Conservation (phyloP, 2,888 invertebrate species). For the Scaptomyza flava region DNA sequence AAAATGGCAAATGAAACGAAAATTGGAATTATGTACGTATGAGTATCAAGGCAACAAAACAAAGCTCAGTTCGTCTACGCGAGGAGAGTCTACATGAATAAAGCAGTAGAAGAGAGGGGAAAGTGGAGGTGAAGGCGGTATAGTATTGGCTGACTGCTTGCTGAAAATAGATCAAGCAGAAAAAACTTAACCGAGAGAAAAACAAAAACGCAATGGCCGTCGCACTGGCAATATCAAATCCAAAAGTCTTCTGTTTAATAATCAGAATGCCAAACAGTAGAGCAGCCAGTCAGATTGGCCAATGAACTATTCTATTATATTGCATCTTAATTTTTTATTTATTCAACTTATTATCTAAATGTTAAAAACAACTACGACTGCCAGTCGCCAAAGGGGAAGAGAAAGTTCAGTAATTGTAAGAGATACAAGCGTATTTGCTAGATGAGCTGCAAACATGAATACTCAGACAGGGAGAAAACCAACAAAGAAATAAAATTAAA, state of each 20-base stretch:
- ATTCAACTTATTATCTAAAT: constrained; percentile 38
- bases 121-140: background rate
- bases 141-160: constrained; percentile 33
- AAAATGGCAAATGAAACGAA: constrained; percentile 49
- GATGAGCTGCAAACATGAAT: constrained; percentile 34
- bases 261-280: constrained; percentile 4
- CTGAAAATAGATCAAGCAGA: constrained; percentile 82
- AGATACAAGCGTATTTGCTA: constrained; percentile 47
- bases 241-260: constrained; percentile 46
- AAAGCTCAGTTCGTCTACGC: background rate
- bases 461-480: constrained; percentile 8
- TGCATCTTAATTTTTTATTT: constrained; percentile 43
- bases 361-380: constrained; percentile 20
- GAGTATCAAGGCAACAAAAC: constrained; percentile 33
- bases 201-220: constrained; percentile 61
- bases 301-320: constrained; percentile 6
- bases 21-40: constrained; percentile 38
- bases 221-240: constrained; percentile 40
- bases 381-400: background rate
- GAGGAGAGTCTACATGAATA: constrained; percentile 17
- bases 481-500: constrained; percentile 29
- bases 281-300: constrained; percentile 5
- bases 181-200: constrained; percentile 24
- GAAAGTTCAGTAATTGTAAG: constrained; percentile 25
- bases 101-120: background rate